Evolutionary conservation across 2,888 invertebrate species (phyloP), one percentile per base, ranked within the genome.

Genomic region (Eutolmus rufibarbis): DNA sequence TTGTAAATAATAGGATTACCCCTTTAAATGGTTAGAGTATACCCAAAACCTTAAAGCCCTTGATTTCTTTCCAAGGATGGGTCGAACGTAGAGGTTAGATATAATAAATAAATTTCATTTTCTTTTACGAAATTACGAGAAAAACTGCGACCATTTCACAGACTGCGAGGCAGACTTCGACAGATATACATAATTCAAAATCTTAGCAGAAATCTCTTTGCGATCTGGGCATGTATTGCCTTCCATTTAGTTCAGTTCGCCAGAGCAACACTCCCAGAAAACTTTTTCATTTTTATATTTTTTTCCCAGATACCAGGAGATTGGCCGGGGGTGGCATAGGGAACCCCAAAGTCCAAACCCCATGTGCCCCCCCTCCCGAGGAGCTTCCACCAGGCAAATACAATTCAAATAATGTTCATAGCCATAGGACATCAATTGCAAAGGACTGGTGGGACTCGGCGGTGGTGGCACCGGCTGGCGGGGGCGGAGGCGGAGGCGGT

Each of bases 401-500:
- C 43, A 37, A 86, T 86, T 86, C 56, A 79, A 86, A 78, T 40
- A 79, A 86, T 66, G 34, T 77, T 78, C 78, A 79, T 43, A 86
- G 78, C 78, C 86, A 79, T 79, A 86, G 86, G 86, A 86, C 78
- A 78, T 86, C 79, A 77, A 23, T 86, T 86, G 43, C 74, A 37
- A 19, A 57, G n/a, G 34, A 84, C 66, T 74, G 66, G 66, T 57
- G 56, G 56, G 31, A 56, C 37, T 37, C 12, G 5, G 37, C 4
- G 34, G 28, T 28, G 28, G 28, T 31, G 31, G 4, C 31, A 31
- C 2, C 31, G 31, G 31, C 31, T 31, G 34, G 34, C 34, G 66
- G 19, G 12, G 19, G 4, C 2, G 66, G 19, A 5, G 19, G 4
- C 2, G 37, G 28, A 43, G 43, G 28, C 5, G 16, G 16, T 40